Evolutionary conservation across 2,113 vertebrate genomes (phyloP).

Genomic region (Amblyopsis rosae): DNA sequence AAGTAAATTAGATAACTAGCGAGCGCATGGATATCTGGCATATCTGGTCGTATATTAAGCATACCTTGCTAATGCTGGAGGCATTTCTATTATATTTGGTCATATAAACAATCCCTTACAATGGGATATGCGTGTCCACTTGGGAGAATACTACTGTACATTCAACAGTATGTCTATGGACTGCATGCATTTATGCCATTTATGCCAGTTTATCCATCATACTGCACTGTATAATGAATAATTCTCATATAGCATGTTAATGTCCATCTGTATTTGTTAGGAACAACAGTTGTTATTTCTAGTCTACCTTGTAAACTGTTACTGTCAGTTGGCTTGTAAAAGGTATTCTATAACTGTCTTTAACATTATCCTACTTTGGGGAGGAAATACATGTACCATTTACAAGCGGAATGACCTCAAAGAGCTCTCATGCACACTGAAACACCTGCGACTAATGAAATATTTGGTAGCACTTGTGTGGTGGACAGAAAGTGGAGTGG

Average conservation of each 20-base stretch:
- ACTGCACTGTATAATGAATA: too few species aligned
- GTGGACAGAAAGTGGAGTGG: constrained; percentile 4
- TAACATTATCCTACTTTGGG: constrained; percentile 36
- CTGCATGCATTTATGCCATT: too few species aligned
- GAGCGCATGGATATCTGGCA: too few species aligned
- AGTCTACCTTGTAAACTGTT: constrained; percentile 36
- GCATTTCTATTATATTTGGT: too few species aligned
- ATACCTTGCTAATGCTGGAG: too few species aligned
- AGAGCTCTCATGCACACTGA: constrained; percentile 38
- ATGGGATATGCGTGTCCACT: too few species aligned
- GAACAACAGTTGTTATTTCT: constrained; percentile 15
- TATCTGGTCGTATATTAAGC: too few species aligned
- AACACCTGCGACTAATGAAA: constrained; percentile 49
- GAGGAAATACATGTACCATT: constrained; percentile 64
- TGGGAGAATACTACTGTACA: too few species aligned
- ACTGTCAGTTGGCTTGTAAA: constrained; percentile 7
- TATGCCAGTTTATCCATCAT: too few species aligned
- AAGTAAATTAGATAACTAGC: too few species aligned
- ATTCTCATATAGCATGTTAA: constrained; percentile 20
- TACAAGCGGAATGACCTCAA: constrained; percentile 47
- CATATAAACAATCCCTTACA: too few species aligned
- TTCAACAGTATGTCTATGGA: too few species aligned
- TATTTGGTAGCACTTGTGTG: constrained; percentile 24
- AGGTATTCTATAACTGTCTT: constrained; percentile 34
- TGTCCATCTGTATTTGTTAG: neutral